Evolutionary conservation across 2,888 invertebrate species (phyloP), one percentile per base, ranked within the genome.

Genomic region (Tiphia femorata): DNA sequence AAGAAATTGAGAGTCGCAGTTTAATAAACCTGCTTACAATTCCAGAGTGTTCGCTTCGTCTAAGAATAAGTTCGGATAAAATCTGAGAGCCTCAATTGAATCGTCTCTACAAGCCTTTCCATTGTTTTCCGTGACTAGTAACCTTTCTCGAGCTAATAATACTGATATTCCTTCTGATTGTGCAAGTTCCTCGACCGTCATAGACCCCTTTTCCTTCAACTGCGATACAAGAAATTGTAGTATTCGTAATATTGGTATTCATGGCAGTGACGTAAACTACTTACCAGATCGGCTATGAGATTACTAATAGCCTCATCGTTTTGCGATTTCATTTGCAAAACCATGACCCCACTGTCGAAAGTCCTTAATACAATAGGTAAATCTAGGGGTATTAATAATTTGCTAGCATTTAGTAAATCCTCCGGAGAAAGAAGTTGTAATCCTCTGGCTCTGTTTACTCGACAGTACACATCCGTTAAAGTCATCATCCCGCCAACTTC

Each of bases 401-500:
- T 88, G 86, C 97, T 98, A 14, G 97, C 97, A 84, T 95, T 92
- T 37, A 98, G 84, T 67, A 98, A 87, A 87, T 99, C 99, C 84
- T 98, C 98, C 0, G 98, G 98, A 0, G 99, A 99, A 48, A 99
- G 85, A 0, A 99, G 87, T 85, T 98, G 97, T 67, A 98, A 86
- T 2, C 98, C 98, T 79, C 99, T 88, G 0, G 98, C 98, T 81
- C 99, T 88, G 84, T 99, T 99, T 1, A 98, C 92, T 70, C 98
- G 88, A 84, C 98, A 98, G 86, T 96, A 99, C 0, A 94, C 97
- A 86, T 99, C 99, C 2, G 97, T 93, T 51, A 99, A 84, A 0
- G 96, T 92, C 95, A 98, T 97, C 88, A 98, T 95, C 7, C 98
- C 98, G 23, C 98, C 97, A 79, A 90, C 90, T 77, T 96, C 94